Base-by-base conservation (phyloP, 2,113 vertebrate genomes). In the Austrofundulus limnaeus region DNA sequence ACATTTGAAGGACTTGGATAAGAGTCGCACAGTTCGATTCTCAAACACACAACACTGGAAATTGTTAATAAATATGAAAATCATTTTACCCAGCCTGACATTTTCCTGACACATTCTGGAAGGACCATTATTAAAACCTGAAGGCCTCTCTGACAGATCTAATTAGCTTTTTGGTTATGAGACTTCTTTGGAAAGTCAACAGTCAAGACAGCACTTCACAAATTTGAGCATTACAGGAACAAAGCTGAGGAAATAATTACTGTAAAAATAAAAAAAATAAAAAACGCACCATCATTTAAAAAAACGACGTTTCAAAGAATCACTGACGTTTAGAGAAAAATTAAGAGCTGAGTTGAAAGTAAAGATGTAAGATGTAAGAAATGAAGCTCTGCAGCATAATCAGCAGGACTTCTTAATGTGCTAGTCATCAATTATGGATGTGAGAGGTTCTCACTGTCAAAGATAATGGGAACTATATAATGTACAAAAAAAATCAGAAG, bases 291-390 rank as follows among this genome's bases (percentile, higher is more conserved):
- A 20, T 9, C 15, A 69, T 57, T 61, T 62, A 54, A 61, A 11
- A 68, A 62, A 72, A 72, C 78, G 43, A 38, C 17, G 70, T 56
- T 73, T 80, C 56, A 82, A 76, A 78, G 71, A 46, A 24, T 42
- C 34, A 41, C 49, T 48, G 63, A 37, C 7, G 2, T 45, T 4
- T 48, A 5, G 49, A 62, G 28, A 46, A 47, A 60, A 28, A 57
- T 48, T 67, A 49, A 45, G 53, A 58, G 46, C 23, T 19, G 25
- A 74, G 61, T 54, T 47, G 61, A 48, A 56, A 77, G 68, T 62
- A 28, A 61, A 70, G 68, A 69, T 54, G 12, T 48, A 79, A 51
- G 47, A 61, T 17, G 72, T 70, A 7, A 64, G 25, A 61, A 54
- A 69, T 52, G 45, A 34, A 52, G 24, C 31, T 34, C 31, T 34